phyloP scores from a whole-genome alignment of 2,888 invertebrate genomes.

The Microdon myrmicae region DNA sequence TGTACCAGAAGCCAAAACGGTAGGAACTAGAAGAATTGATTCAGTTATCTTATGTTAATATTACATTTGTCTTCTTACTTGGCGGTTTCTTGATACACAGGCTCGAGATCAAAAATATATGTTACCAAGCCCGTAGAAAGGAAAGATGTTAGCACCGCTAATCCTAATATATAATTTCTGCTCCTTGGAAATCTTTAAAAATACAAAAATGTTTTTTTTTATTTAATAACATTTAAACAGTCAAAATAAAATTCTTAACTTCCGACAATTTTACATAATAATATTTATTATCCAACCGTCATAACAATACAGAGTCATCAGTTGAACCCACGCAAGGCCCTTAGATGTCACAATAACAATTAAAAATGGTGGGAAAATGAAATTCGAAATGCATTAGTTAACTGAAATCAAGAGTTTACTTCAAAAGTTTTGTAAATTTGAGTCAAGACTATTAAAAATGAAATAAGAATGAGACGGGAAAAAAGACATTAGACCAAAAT shows the following conservation, averaged over 20 bases:
- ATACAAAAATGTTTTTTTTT: neutral
- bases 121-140: slow-evolving; percentile 55
- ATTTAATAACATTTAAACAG: neutral
- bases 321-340: too few relatives aligned
- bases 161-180: slow-evolving; percentile 38
- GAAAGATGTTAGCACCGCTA: slow-evolving; percentile 41
- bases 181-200: slow-evolving; percentile 54
- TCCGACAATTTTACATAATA: too few relatives aligned
- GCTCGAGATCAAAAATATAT: slow-evolving; percentile 57
- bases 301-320: too few relatives aligned
- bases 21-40: slow-evolving; percentile 42
- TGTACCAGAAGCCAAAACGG: slow-evolving; percentile 59
- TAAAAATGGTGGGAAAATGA: too few relatives aligned
- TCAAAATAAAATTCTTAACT: neutral
- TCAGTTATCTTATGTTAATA: slow-evolving; percentile 9
- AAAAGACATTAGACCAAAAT: too few relatives aligned
- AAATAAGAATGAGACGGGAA: too few relatives aligned
- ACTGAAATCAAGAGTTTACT: too few relatives aligned
- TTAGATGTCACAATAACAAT: too few relatives aligned
- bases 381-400: too few relatives aligned
- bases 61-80: slow-evolving; percentile 56
- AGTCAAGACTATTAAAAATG: too few relatives aligned
- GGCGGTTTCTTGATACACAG: slow-evolving; percentile 58
- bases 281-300: too few relatives aligned
- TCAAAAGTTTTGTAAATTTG: too few relatives aligned